Conservation (phyloP, 2,113 vertebrate genomes). For the Proterorhinus semilunaris region DNA sequence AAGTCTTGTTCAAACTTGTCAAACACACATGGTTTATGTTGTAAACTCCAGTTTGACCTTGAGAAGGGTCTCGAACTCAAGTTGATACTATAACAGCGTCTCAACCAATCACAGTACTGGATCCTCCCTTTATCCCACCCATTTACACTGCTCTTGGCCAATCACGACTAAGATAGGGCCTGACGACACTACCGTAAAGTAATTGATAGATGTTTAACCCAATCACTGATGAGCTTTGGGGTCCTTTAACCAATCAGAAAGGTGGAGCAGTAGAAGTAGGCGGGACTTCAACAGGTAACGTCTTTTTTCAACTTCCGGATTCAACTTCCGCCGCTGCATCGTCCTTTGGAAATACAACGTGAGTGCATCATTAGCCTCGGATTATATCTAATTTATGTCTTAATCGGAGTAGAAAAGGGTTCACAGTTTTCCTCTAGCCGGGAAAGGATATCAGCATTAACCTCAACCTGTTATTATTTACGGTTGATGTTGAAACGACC, state of each 20-base stretch:
- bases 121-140: not conserved
- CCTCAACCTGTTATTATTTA: not conserved
- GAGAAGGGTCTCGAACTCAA: not conserved
- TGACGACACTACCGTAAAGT: fast-evolving
- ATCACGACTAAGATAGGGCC: not conserved
- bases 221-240: conserved; percentile 3
- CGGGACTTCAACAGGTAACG: not conserved
- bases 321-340: conserved; percentile 50
- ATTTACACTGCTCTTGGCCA: not conserved
- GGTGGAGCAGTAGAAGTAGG: not conserved
- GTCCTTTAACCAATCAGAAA: conserved; percentile 38
- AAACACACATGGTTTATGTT: not conserved
- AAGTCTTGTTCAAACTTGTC: not conserved
- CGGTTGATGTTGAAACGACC: not conserved
- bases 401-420: not conserved
- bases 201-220: conserved; percentile 20
- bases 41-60: conserved; percentile 47
- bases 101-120: conserved; percentile 32
- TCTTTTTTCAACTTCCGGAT: conserved; percentile 28
- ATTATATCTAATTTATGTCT: conserved; percentile 9
- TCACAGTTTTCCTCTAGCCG: not conserved
- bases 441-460: not conserved
- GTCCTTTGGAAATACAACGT: conserved; percentile 71
- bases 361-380: conserved; percentile 45
- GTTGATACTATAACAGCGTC: not conserved